These are phyloP conservation scores for Hemicrepidius hirtus DNA, from an alignment of 2,888 invertebrate genomes.

Conservation along the genomic window DNA sequence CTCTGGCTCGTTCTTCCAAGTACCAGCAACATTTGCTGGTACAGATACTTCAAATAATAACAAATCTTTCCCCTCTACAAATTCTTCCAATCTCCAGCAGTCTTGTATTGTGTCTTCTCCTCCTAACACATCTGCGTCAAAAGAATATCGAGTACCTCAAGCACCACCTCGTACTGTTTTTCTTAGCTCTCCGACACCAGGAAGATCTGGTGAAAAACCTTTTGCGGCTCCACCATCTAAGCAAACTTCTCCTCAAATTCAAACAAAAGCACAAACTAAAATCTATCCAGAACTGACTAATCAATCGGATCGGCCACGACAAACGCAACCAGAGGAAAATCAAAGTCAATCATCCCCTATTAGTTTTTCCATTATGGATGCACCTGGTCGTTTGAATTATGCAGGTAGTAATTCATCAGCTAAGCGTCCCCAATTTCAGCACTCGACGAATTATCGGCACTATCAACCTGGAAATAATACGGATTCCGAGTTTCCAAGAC, in stretches of 20 bases:
- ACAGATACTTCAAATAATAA: conserved; percentile 68
- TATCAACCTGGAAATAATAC: conserved; percentile 77
- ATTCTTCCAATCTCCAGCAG: conserved; percentile 78
- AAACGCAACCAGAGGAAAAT: conserved; percentile 72
- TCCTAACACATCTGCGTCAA: conserved; percentile 73
- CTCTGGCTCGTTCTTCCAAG: conserved; percentile 77
- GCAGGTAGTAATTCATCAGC: conserved; percentile 74
- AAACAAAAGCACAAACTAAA: conserved; percentile 86
- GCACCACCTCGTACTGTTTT: conserved; percentile 72
- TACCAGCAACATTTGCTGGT: conserved; percentile 74
- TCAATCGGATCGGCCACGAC: conserved; percentile 67
- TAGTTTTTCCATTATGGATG: conserved; percentile 85
- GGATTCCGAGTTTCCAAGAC: conserved; percentile 77
- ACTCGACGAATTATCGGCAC: conserved; percentile 73
- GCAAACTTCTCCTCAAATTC: conserved; percentile 77
- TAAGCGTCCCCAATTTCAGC: conserved; percentile 74
- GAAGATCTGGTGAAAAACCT: conserved; percentile 70
- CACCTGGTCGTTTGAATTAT: conserved; percentile 79
- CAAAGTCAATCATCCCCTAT: conserved; percentile 82
- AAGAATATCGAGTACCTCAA: conserved; percentile 79
- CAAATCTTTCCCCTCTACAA: conserved; percentile 67
- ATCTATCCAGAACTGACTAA: conserved; percentile 81
- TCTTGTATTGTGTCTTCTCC: conserved; percentile 85
- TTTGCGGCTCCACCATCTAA: conserved; percentile 68
- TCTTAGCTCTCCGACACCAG: conserved; percentile 68